Conservation (phyloP, 2,888 invertebrate species). For the Monoplex corrugatus region DNA sequence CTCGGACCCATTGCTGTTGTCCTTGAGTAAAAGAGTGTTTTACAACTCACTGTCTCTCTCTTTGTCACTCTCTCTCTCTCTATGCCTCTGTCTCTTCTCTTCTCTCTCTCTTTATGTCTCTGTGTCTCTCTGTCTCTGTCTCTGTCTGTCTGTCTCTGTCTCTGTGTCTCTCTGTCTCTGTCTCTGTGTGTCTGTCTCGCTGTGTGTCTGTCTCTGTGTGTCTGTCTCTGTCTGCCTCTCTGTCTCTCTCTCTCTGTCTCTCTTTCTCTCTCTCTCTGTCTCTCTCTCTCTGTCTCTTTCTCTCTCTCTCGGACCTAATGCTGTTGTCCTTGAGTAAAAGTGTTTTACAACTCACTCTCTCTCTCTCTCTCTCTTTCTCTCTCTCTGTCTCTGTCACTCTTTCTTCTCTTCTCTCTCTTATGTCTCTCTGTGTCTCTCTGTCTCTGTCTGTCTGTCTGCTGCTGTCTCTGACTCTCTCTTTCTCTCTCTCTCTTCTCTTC, state of each 20-base stretch:
- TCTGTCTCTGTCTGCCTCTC: neutral
- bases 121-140: neutral
- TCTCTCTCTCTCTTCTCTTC: neutral
- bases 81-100: neutral
- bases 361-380: neutral
- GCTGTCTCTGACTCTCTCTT: neutral
- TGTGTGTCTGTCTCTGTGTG: neutral
- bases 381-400: neutral
- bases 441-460: neutral
- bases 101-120: neutral
- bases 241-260: neutral
- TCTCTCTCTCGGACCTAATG: too few relatives aligned
- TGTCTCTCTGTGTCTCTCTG: neutral
- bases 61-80: neutral
- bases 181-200: neutral
- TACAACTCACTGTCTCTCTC: neutral
- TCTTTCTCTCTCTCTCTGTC: neutral
- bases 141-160: neutral
- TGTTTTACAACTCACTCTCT: too few relatives aligned
- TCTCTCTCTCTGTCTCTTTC: neutral
- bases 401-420: neutral
- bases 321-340: too few relatives aligned
- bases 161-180: neutral
- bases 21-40: too few relatives aligned
- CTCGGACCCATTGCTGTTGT: too few relatives aligned